Conservation (phyloP, 2,797 vertebrate genomes). For the Rachycentron canadum region DNA sequence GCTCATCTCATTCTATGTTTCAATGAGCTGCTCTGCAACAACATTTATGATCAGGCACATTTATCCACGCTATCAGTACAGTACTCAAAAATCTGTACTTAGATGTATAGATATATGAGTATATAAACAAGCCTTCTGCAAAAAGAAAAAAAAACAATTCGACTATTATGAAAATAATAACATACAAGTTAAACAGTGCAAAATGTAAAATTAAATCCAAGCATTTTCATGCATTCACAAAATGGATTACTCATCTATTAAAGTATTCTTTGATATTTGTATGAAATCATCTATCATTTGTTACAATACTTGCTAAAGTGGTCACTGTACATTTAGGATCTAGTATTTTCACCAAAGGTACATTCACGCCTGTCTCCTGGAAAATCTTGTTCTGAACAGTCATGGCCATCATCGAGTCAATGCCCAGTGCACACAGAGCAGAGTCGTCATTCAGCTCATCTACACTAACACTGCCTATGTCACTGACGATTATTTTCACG, state of each 20-base stretch:
- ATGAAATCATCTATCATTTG: slow-evolving; percentile 29
- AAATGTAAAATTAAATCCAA: no score
- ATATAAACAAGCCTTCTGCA: no score
- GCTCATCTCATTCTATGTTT: no score
- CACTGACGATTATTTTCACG: slow-evolving; percentile 81
- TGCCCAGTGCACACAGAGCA: slow-evolving; percentile 81
- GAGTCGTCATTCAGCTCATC: slow-evolving; percentile 83
- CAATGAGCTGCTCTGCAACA: no score
- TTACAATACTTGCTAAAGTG: slow-evolving; percentile 65
- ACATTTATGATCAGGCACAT: no score
- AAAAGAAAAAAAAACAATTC: no score
- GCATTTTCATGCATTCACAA: no score
- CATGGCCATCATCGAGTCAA: slow-evolving; percentile 92
- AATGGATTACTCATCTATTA: not conserved
- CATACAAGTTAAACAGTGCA: no score
- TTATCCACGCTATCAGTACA: not conserved
- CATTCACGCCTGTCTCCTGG: slow-evolving; percentile 84
- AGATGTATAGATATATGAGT: not conserved
- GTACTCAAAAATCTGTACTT: not conserved
- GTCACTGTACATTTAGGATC: slow-evolving; percentile 83
- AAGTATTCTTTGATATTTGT: not conserved
- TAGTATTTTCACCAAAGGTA: slow-evolving; percentile 87
- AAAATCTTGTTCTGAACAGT: slow-evolving; percentile 90
- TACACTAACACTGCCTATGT: slow-evolving; percentile 74
- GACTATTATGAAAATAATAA: no score